Percentiles rank a stretch among this genome's conserved stretches.
Evolutionary conservation across 2,888 invertebrate species (phyloP).

Genomic region (Cryptophagus acutangulus): DNA sequence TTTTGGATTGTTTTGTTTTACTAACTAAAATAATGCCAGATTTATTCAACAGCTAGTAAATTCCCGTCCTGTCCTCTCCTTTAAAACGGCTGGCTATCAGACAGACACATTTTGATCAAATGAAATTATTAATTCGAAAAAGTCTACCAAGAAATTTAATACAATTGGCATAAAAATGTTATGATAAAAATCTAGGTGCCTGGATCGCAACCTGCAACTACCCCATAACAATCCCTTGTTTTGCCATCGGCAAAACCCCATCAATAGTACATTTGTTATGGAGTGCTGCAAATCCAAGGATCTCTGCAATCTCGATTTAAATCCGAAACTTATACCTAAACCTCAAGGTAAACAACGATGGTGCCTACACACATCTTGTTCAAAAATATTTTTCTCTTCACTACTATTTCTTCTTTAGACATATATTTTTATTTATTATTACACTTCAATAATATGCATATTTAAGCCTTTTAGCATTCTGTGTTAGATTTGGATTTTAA

Average conservation of each 20-base stretch:
- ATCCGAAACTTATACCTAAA: slow-evolving; percentile 62
- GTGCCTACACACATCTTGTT: too few species aligned
- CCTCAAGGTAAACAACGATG: slow-evolving; percentile 70
- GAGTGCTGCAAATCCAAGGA: slow-evolving; percentile 72
- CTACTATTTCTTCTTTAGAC: too few species aligned
- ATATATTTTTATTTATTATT: too few species aligned
- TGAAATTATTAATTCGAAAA: neutral
- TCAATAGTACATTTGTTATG: slow-evolving; percentile 73
- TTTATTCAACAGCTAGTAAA: neutral
- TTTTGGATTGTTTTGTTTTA: neutral
- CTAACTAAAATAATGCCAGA: neutral
- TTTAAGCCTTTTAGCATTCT: too few species aligned
- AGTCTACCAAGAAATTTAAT: neutral
- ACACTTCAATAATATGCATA: too few species aligned
- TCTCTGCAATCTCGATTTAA: slow-evolving; percentile 71
- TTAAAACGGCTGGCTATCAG: neutral
- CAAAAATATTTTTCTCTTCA: slow-evolving; percentile 14
- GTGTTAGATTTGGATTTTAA: too few species aligned
- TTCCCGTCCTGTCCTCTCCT: neutral
- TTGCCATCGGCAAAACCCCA: slow-evolving; percentile 71
- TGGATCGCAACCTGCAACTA: slow-evolving; percentile 66
- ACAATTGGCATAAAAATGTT: neutral
- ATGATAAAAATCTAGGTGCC: slow-evolving; percentile 67
- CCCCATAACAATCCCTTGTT: slow-evolving; percentile 77
- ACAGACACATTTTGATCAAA: neutral